phyloP scores from a whole-genome alignment of 2,888 invertebrate genomes.

The Flexamia atlantica region DNA sequence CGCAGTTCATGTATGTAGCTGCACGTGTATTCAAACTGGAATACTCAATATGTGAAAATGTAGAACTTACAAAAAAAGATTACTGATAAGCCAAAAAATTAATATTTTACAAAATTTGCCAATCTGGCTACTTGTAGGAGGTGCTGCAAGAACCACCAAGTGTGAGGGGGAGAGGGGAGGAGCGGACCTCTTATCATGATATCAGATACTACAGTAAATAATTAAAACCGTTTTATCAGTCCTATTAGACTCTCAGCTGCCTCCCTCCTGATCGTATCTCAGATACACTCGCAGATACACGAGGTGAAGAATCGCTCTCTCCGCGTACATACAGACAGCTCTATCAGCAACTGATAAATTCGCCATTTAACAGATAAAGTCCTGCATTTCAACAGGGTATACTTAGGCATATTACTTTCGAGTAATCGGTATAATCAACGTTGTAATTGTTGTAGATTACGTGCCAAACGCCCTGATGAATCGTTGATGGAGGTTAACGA shows the following conservation, averaged over 20 bases:
- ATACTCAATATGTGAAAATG: too few relatives aligned
- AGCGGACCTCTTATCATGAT: neutral
- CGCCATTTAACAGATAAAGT: neutral
- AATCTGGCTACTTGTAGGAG: neutral
- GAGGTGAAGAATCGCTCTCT: neutral
- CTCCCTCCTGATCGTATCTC: neutral
- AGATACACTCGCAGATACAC: neutral
- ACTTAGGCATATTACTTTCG: neutral
- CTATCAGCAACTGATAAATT: neutral
- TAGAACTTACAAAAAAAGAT: too few relatives aligned
- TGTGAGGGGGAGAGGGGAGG: neutral
- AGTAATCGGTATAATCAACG: neutral
- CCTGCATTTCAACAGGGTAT: constrained; percentile 11
- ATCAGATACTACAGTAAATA: constrained; percentile 20
- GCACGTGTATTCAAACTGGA: too few relatives aligned
- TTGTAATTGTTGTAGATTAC: too few relatives aligned
- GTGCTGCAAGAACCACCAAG: neutral
- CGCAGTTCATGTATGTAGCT: too few relatives aligned
- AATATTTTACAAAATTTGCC: neutral
- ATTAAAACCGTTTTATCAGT: neutral
- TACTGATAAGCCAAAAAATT: too few relatives aligned
- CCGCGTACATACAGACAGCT: neutral
- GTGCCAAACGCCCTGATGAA: too few relatives aligned
- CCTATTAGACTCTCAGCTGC: neutral
- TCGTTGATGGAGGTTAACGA: too few relatives aligned